Evolutionary conservation across 1,140 invertebrate genomes (phyloP), one percentile per base, ranked within the genome.

Genomic region (Papilio polyxenes): DNA sequence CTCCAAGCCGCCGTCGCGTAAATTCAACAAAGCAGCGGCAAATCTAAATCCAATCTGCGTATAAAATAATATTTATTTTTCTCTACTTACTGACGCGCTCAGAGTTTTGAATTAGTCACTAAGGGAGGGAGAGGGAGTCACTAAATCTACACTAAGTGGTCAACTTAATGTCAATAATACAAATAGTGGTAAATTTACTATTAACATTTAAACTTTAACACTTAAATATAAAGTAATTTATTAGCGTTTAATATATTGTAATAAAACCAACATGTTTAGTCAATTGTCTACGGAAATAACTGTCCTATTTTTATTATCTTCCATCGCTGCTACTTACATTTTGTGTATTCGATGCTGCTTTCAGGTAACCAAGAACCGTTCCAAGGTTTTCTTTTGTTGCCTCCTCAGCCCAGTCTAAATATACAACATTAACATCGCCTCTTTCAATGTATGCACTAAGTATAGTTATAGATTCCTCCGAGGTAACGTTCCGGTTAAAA

Each of bases 331-430:
- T 15, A 82, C 74, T 31, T 48, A 83, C 84, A 72, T 74, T 72
- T 62, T 62, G 80, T 13, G 81, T 49, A 53, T 82, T 83, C 8
- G 74, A 44, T 37, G 82, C 51, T n/a, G 78, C 84, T 20, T 17
- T 82, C 8, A 31, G 17, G 17, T 85, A 85, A 10, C 80, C 74
- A 4, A 78, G 3, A 40, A 62, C 7, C 17, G 23, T 8, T 8
- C 65, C 65, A 15, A 85, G 0, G 7, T 23, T n/a, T 3, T 37
- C 79, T 4, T 37, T 23, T 3, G 20, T 59, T 0, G 81, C 81
- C 80, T 85, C 82, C 49, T 82, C 48, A 51, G 77, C 78, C 82
- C 84, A 85, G 20, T 85, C 81, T 20, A 85, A 48, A 7, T 83
- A 49, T n/a, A 83, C 37, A 31, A 82, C 69, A 53, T 85, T 85